Evolutionary conservation across 2,888 invertebrate genomes (phyloP), one percentile per base, ranked within the genome.

Genomic region (Harmothoe impar): DNA sequence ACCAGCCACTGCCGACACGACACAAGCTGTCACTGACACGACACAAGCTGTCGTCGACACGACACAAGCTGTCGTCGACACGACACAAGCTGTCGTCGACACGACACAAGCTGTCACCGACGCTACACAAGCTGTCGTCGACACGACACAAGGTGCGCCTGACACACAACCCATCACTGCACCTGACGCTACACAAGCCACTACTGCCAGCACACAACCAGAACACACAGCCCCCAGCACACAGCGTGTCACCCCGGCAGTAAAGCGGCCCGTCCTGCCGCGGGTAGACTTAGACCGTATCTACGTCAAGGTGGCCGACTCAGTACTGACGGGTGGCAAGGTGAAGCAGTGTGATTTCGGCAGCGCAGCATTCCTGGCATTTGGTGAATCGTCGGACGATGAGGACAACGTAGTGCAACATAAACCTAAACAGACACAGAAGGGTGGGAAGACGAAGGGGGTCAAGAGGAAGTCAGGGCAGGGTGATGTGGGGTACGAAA

Each of bases 331-430:
- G 17, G 54, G 52, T 54, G 54, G 86, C n/a, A 86, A 86, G n/a
- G 54, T 86, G 3, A n/a, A 86, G 29, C 17, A 1, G 12, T 20
- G 0, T 12, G 54, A 31, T 20, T 86, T 86, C 52, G 86, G 86
- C 5, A 54, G 1, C 0, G 7, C 52, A 20, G 86, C 25, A 15
- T 86, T 86, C n/a, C 52, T 86, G 0, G 86, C 29, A 20, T 86
- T 86, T 86, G 86, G 29, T 1, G 86, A 54, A 5, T 86, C 86
- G 29, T 86, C 86, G 25, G 86, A 54, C 10, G 86, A 86, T 52
- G 86, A 86, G 54, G 43, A 43, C 5, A 43, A 10, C 10, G 0
- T 29, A 25, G 29, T 54, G 0, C n/a, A 7, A 7, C 12, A 29
- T 54, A 31, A 84, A 25, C 0, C 43, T 17, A 29, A 84, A 43